Evolutionary conservation across 2,113 vertebrate species (phyloP).

Genomic region (Seriola aureovittata): DNA sequence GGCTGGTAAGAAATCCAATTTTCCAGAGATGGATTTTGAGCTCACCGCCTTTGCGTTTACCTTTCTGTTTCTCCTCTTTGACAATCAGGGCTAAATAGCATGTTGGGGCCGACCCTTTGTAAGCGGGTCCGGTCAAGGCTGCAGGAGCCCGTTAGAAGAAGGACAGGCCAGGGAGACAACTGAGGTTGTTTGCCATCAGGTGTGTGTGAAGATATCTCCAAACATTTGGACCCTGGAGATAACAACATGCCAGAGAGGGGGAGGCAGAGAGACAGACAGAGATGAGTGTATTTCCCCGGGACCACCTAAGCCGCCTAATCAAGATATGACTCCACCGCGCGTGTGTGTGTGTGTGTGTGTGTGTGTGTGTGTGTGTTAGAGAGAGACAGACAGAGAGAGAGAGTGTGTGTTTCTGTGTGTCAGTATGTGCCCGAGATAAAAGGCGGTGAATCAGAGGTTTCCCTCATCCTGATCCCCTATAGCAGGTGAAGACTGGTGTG

Average conservation of each 20-base stretch:
- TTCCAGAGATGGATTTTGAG: constrained; percentile 62
- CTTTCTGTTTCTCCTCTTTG: constrained; percentile 61
- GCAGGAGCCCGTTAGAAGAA: constrained; percentile 73
- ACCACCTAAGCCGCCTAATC: constrained; percentile 83
- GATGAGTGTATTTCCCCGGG: constrained; percentile 77
- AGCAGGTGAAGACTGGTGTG: constrained; percentile 56
- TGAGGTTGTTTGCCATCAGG: constrained; percentile 80
- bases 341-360: constrained; percentile 51
- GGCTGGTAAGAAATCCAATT: constrained; percentile 68
- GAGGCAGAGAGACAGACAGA: constrained; percentile 69
- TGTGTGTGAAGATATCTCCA: constrained; percentile 83
- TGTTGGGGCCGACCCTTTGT: constrained; percentile 70
- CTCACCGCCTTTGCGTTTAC: constrained; percentile 38
- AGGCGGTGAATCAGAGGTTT: constrained; percentile 78
- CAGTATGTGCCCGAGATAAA: constrained; percentile 74
- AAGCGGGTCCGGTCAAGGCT: constrained; percentile 72
- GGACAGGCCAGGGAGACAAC: constrained; percentile 72
- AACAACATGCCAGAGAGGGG: constrained; percentile 77
- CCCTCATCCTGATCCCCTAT: constrained; percentile 74
- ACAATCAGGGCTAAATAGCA: constrained; percentile 64
- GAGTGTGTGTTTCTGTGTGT: constrained; percentile 41
- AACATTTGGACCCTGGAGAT: constrained; percentile 82
- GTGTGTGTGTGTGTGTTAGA: constrained; percentile 43
- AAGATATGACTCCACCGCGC: constrained; percentile 76
- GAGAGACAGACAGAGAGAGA: constrained; percentile 3